phyloP scores from a whole-genome alignment of 2,888 invertebrate genomes.

The Chymomyza procnemis region DNA sequence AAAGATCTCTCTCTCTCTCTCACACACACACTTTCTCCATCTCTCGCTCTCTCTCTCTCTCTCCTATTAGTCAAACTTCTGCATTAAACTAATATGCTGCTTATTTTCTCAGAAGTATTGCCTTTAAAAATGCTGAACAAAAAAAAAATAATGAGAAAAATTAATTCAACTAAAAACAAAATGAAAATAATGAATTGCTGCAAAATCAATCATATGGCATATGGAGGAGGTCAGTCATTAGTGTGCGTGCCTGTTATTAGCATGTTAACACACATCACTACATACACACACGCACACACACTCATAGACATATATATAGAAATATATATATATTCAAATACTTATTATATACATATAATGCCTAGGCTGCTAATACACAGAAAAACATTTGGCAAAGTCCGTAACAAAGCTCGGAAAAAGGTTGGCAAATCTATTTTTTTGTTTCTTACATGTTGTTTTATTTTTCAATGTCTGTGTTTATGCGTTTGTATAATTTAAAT shows the following conservation, averaged over 20 bases:
- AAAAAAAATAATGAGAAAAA: slow-evolving; percentile 25
- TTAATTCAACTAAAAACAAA: neutral
- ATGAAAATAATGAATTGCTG: neutral
- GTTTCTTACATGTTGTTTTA: slow-evolving; percentile 35
- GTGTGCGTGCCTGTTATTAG: slow-evolving; percentile 5
- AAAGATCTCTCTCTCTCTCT: no score
- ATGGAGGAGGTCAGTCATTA: slow-evolving; percentile 6
- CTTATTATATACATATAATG: slow-evolving; percentile 5
- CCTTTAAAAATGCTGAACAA: slow-evolving; percentile 6
- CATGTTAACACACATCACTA: neutral
- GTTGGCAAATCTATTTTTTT: slow-evolving; percentile 24
- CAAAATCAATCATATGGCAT: neutral
- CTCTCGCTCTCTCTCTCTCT: no score
- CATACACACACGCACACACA: neutral
- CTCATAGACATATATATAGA: neutral
- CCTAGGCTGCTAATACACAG: neutral
- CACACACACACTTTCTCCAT: no score
- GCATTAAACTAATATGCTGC: no score
- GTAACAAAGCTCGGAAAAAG: slow-evolving; percentile 12
- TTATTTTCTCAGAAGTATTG: no score
- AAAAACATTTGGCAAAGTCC: slow-evolving; percentile 9
- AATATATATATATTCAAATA: neutral
- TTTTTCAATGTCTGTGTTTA: slow-evolving; percentile 31
- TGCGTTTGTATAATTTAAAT: slow-evolving; percentile 45
- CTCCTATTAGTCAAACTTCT: no score